These are phyloP conservation scores for Luidia sarsii DNA, from an alignment of 53 echinoderm and acorn worm species.

Conservation along the genomic window DNA sequence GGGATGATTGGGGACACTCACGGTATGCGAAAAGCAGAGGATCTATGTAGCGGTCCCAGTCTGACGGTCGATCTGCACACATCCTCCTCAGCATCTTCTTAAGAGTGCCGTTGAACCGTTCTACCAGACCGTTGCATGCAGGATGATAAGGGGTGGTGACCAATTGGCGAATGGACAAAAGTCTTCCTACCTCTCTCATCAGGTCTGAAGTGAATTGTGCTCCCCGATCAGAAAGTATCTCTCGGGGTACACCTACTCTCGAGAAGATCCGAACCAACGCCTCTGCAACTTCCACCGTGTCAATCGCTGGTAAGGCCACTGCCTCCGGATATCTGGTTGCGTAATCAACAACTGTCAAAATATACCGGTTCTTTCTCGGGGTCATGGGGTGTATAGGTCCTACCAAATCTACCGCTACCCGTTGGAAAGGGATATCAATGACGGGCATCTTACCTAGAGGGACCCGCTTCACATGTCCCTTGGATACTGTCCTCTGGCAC, in stretches of 20 bases:
- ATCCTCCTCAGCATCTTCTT: constrained; percentile 48
- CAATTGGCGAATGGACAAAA: constrained; percentile 42
- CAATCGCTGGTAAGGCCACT: constrained; percentile 40
- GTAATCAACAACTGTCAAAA: constrained; percentile 48
- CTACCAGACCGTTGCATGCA: too few species aligned
- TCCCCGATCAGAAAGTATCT: constrained; percentile 59
- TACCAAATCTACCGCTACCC: constrained; percentile 55
- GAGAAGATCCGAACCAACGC: constrained; percentile 54
- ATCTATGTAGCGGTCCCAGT: constrained; percentile 55
- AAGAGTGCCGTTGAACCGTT: too few species aligned
- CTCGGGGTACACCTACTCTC: constrained; percentile 57
- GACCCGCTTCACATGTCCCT: constrained; percentile 39
- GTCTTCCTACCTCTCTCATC: constrained; percentile 56
- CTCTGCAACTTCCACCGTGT: constrained; percentile 38
- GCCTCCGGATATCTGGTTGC: constrained; percentile 57
- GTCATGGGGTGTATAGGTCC: constrained; percentile 46
- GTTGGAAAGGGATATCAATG: constrained; percentile 42
- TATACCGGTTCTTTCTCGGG: constrained; percentile 41
- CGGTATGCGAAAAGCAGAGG: constrained; percentile 52
- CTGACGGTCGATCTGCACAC: constrained; percentile 56
- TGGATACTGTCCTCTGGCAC: constrained; percentile 62
- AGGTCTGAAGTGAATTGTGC: constrained; percentile 50
- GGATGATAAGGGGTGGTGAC: constrained; percentile 47
- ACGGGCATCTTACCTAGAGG: constrained; percentile 49
- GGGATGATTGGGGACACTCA: constrained; percentile 53